Evolutionary conservation across 2,888 invertebrate species (phyloP), one percentile per base, ranked within the genome.

Genomic region (Pteria penguin): DNA sequence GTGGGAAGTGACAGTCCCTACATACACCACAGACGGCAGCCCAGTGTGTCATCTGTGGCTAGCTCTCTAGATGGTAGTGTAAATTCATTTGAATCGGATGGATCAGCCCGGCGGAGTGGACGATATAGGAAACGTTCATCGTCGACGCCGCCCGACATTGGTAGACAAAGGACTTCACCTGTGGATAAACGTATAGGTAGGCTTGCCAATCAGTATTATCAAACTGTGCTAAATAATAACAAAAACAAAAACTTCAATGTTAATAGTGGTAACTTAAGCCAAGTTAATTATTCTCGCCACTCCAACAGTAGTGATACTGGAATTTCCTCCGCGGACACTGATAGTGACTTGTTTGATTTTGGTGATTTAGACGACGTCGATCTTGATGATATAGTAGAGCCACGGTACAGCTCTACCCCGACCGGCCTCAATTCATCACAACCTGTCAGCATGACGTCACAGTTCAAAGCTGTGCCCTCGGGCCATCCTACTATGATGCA

Each of bases 131-230:
- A 85, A 71, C 75, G 84, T 18, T 82, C 83, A 32, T 75, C 80
- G 18, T 86, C 86, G 4, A 84, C 84, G 14, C 84, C 84, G n/a
- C 81, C 84, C 54, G 82, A 79, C 55, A 69, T 82, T 24, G 78
- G 69, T 4, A 68, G 82, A 29, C 73, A 81, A 60, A 65, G 75
- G 22, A 31, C 61, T 54, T 74, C 81, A 62, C 81, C 75, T 75
- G 78, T 79, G n/a, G 78, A 79, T 67, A 62, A 68, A 27, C 71
- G 75, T 36, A 77, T 77, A 45, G 76, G 69, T 52, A 68, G 68
- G 45, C 58, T 61, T 36, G 72, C 72, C n/a, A 77, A 77, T 65
- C 72, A 69, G 52, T 72, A 77, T 62, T 77, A 69, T 66, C 72
- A 77, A 36, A 69, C 66, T 69, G 72, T 72, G 54, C 63, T 62